Conservation (phyloP, 2,888 invertebrate species). For the Phlogophora meticulosa region DNA sequence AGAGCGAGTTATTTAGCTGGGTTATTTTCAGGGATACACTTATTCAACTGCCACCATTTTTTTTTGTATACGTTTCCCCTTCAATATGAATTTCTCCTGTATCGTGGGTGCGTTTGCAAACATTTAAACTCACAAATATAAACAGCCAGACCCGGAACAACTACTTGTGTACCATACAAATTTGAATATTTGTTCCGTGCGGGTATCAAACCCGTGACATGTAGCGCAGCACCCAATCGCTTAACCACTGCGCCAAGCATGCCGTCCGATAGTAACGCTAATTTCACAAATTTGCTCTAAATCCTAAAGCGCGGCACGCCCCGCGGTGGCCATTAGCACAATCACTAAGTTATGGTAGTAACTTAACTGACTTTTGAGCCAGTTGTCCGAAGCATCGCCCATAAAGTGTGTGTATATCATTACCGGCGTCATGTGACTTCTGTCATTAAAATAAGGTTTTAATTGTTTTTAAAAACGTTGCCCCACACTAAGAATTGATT, state of each 20-base stretch:
- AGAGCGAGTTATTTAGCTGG: too few relatives aligned
- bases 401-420: background rate
- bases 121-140: too few relatives aligned
- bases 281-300: constrained; percentile 38
- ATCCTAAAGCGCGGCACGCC: constrained; percentile 19
- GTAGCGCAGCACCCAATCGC: too few relatives aligned
- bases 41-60: background rate
- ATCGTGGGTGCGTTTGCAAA: too few relatives aligned
- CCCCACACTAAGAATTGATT: too few relatives aligned
- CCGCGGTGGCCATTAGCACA: constrained; percentile 29
- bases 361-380: constrained; percentile 32
- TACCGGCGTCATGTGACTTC: background rate
- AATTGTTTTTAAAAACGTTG: too few relatives aligned
- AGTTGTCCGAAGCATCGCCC: constrained; percentile 27
- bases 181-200: too few relatives aligned
- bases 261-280: constrained; percentile 12
- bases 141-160: too few relatives aligned
- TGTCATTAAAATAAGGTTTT: constrained; percentile 9
- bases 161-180: too few relatives aligned
- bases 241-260: too few relatives aligned
- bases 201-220: too few relatives aligned
- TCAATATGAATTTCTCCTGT: too few relatives aligned
- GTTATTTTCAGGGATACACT: background rate
- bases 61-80: background rate
- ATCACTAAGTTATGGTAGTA: constrained; percentile 46